phyloP scores from a whole-genome alignment of 1,140 invertebrate genomes.

The Heliconius eleuchia region DNA sequence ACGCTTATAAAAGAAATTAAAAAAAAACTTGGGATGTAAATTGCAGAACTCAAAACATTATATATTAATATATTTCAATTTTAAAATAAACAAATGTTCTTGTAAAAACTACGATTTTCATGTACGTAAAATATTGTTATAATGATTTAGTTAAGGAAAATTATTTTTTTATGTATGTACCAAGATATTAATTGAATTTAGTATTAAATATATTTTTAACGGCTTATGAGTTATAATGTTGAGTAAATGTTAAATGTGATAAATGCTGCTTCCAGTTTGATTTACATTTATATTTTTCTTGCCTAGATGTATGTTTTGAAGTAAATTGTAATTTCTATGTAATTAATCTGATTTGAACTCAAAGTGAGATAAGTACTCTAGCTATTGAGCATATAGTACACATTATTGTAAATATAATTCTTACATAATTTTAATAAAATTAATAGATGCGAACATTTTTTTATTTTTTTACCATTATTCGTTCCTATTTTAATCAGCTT shows the following conservation, averaged over 20 bases:
- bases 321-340: conserved; percentile 23
- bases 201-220: conserved; percentile 1
- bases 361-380: conserved; percentile 41
- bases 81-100: neutral
- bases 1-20: neutral
- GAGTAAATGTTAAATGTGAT: conserved; percentile 39
- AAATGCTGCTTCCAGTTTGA: conserved; percentile 36
- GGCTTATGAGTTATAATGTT: conserved; percentile 14
- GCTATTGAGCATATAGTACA: conserved; percentile 30
- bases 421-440: conserved; percentile 52
- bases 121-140: neutral
- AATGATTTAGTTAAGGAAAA: neutral
- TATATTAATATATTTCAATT: too few relatives aligned
- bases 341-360: conserved; percentile 22
- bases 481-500: too few relatives aligned
- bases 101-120: neutral
- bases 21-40: neutral
- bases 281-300: conserved; percentile 38
- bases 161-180: neutral
- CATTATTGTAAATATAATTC: conserved; percentile 58
- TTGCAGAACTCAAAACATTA: too few relatives aligned
- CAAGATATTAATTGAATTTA: neutral
- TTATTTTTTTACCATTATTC: conserved; percentile 8
- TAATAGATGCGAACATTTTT: conserved; percentile 50
- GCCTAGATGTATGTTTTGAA: conserved; percentile 40